These are phyloP conservation scores for Alaudala cheleensis DNA, from an alignment of 2,113 vertebrate genomes.

Conservation along the genomic window DNA sequence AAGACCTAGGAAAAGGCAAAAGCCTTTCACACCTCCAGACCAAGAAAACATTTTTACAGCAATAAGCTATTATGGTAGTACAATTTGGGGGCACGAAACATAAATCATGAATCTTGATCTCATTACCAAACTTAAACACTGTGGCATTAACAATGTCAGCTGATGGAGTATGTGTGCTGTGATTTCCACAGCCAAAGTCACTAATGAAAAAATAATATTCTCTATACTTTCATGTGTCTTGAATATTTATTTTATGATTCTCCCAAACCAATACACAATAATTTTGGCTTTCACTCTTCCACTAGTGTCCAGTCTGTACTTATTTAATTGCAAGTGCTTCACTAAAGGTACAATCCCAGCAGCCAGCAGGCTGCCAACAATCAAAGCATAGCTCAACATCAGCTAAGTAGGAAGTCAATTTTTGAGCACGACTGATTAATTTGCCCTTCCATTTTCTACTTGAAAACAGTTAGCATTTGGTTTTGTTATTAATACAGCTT, in stretches of 20 bases:
- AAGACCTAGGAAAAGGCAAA: not conserved
- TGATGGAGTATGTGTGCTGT: not conserved
- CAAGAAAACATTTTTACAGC: not conserved
- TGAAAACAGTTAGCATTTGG: not conserved
- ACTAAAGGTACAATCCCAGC: not conserved
- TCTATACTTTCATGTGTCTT: not conserved
- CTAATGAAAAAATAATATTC: not conserved
- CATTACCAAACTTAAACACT: not conserved
- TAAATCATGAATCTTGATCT: not conserved
- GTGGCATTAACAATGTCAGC: not conserved
- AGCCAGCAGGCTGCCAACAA: not conserved
- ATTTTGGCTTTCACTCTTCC: not conserved
- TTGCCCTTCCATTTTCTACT: not conserved
- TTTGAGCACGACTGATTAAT: not conserved
- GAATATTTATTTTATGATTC: not conserved
- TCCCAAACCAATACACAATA: not conserved
- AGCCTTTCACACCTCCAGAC: not conserved
- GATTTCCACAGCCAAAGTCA: not conserved
- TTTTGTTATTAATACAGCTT: not conserved
- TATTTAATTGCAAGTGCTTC: not conserved
- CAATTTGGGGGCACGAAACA: not conserved
- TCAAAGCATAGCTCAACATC: not conserved
- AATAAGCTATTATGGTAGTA: not conserved
- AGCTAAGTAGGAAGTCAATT: not conserved
- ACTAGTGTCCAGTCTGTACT: not conserved